These are phyloP conservation scores for Drosophila setifemur DNA, from an alignment of 1,140 invertebrate genomes.

Conservation along the genomic window DNA sequence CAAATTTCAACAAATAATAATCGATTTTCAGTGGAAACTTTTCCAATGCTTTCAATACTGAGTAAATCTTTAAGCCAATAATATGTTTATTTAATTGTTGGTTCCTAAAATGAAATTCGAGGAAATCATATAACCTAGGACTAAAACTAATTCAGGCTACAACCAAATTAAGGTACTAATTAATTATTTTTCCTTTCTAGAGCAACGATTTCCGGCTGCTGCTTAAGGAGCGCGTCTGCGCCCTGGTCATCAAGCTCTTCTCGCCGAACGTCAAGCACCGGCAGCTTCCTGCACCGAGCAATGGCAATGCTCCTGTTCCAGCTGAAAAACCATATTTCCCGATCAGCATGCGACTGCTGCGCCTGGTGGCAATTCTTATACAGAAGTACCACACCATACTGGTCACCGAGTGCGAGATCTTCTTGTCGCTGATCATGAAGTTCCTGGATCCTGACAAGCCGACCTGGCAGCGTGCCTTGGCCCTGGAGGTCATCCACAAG, in stretches of 20 bases:
- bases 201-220: constrained; percentile 97
- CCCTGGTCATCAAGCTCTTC: constrained; percentile 98
- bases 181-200: constrained; percentile 52
- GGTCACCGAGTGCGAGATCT: constrained; percentile 99
- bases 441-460: constrained; percentile 98
- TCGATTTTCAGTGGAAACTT: too few species aligned
- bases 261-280: constrained; percentile 97
- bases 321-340: constrained; percentile 97
- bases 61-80: too few species aligned
- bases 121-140: too few species aligned
- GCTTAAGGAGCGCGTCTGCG: constrained; percentile 97
- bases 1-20: too few species aligned
- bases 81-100: too few species aligned
- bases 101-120: too few species aligned
- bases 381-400: constrained; percentile 96
- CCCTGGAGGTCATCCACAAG: constrained; percentile 97
- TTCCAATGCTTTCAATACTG: too few species aligned
- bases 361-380: constrained; percentile 96
- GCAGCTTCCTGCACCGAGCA: constrained; percentile 83
- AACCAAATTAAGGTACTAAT: too few species aligned
- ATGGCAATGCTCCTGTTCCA: constrained; percentile 84
- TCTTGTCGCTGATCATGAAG: constrained; percentile 97
- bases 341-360: constrained; percentile 95
- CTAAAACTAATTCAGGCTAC: too few species aligned
- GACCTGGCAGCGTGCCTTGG: constrained; percentile 96